Conservation (phyloP, 1,140 invertebrate genomes). For the Eriocheir sinensis region DNA sequence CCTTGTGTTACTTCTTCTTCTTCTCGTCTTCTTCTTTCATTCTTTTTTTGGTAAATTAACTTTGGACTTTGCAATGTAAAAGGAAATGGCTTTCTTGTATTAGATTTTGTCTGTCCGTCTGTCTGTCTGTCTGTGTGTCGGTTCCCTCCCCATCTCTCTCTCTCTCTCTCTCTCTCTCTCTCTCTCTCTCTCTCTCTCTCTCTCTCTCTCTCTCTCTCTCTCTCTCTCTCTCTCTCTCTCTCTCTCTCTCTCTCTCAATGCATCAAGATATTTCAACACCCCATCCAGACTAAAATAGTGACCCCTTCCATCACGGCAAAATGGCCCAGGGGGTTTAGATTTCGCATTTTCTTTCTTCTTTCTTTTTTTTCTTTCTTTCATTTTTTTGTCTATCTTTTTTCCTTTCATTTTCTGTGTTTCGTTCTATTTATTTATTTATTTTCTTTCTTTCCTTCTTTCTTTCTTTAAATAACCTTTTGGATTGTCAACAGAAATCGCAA, state of each 20-base stretch:
- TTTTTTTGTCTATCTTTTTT: too few species aligned
- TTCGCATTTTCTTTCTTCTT: too few species aligned
- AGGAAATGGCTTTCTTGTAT: conserved; percentile 21
- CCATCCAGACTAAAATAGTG: background rate
- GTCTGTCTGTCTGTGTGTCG: background rate
- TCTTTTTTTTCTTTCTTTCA: too few species aligned
- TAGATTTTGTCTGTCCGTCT: background rate
- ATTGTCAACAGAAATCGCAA: background rate
- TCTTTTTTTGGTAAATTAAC: background rate
- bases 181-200: conserved; percentile 12
- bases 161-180: conserved; percentile 17
- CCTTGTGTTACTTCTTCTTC: background rate
- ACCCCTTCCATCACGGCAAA: background rate
- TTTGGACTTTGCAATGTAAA: background rate
- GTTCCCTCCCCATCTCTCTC: conserved; percentile 8
- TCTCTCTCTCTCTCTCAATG: background rate
- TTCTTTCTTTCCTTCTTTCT: too few species aligned
- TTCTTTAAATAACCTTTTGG: background rate
- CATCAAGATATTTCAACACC: background rate
- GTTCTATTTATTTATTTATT: too few species aligned
- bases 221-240: conserved; percentile 6
- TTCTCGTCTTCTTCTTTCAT: background rate
- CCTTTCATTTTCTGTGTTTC: too few species aligned
- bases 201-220: background rate
- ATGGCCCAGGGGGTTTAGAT: too few species aligned